These are phyloP conservation scores for Pandemis heparana DNA, from an alignment of 2,888 invertebrate genomes.

Conservation along the genomic window DNA sequence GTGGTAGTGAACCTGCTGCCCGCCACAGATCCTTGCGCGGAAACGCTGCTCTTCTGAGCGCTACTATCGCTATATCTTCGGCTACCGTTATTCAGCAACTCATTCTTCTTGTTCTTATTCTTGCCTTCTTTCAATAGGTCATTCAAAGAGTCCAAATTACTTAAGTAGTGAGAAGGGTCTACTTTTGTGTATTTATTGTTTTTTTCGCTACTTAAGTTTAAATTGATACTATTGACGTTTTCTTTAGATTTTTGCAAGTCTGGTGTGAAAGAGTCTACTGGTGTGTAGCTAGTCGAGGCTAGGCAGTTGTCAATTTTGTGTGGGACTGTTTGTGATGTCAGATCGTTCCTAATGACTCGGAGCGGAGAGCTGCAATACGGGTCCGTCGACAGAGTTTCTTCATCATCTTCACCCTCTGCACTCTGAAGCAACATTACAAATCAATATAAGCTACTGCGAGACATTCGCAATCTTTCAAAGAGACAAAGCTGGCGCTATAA, in stretches of 20 bases:
- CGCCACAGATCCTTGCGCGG: conserved; percentile 53
- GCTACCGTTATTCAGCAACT: conserved; percentile 71
- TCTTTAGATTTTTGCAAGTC: conserved; percentile 74
- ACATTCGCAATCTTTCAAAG: neutral
- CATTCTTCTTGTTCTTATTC: conserved; percentile 60
- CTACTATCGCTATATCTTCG: conserved; percentile 76
- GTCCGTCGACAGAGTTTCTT: conserved; percentile 84
- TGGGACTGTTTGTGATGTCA: conserved; percentile 60
- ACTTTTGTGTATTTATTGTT: conserved; percentile 67
- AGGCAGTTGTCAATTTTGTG: conserved; percentile 53
- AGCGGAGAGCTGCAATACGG: conserved; percentile 71
- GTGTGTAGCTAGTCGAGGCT: conserved; percentile 61
- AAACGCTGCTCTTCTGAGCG: conserved; percentile 67
- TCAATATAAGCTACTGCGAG: neutral
- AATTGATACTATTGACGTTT: conserved; percentile 75
- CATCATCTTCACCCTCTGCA: conserved; percentile 86
- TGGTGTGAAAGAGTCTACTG: conserved; percentile 69
- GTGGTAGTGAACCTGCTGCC: conserved; percentile 78
- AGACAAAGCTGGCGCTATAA: neutral
- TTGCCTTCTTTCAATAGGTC: conserved; percentile 65
- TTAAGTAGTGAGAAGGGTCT: conserved; percentile 54
- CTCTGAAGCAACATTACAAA: conserved; percentile 55
- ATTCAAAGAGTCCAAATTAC: conserved; percentile 65
- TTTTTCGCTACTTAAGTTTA: conserved; percentile 66
- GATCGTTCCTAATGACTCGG: conserved; percentile 70